A percentile compares a stretch with the other conserved stretches of the same genome.
Conservation (phyloP, 2,113 vertebrate genomes). For the Pitta sordida region DNA sequence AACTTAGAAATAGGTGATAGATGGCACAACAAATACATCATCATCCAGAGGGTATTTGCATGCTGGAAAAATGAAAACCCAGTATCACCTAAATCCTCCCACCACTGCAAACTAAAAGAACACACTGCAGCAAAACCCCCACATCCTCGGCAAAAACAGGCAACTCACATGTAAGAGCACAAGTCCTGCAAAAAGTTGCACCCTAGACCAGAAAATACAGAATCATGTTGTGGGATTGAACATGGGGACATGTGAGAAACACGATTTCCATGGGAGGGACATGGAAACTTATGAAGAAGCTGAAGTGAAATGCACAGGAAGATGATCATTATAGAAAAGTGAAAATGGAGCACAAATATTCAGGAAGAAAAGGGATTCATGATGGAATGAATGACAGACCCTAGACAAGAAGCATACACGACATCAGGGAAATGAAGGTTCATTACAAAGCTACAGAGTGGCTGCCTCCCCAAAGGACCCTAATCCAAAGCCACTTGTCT, state of each 20-base stretch:
- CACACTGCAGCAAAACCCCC: accelerated
- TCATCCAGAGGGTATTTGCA: background rate
- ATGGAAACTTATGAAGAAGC: background rate
- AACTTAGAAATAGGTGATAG: background rate
- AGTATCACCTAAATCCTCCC: background rate
- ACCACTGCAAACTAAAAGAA: background rate
- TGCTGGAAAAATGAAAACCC: background rate
- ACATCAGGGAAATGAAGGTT: background rate
- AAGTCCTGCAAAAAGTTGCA: background rate
- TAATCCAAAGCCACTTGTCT: background rate
- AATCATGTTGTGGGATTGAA: background rate
- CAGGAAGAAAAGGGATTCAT: background rate
- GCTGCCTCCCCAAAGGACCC: background rate
- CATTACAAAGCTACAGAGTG: background rate
- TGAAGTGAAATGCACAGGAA: background rate
- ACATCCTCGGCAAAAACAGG: background rate
- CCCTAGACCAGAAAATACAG: background rate
- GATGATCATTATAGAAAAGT: background rate
- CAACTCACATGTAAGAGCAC: background rate
- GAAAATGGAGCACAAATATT: background rate
- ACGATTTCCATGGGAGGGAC: background rate
- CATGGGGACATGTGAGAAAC: background rate
- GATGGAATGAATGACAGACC: background rate
- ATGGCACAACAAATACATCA: background rate
- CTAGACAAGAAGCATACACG: background rate